Percentiles rank a stretch among this genome's conserved stretches.
These are phyloP conservation scores for Petromus typicus DNA, from an alignment of 2,113 vertebrate species.

Conservation along the genomic window DNA sequence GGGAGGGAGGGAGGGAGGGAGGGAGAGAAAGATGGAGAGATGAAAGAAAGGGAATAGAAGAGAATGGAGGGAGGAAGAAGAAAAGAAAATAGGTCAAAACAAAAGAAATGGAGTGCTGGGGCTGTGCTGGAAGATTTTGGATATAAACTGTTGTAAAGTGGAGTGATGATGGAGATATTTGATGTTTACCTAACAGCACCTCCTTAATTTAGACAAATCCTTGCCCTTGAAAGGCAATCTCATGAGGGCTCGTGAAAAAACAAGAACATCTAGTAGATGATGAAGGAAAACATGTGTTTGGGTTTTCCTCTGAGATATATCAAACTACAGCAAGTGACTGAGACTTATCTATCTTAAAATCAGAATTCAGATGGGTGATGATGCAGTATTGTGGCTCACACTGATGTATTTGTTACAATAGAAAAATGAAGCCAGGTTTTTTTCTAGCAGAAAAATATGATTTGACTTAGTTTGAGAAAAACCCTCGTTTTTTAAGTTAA, in stretches of 20 bases:
- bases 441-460: conserved; percentile 28
- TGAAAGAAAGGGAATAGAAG: not conserved
- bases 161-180: not conserved
- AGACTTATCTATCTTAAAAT: not conserved
- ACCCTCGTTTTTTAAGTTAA: not conserved
- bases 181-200: not conserved
- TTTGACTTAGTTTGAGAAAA: not conserved
- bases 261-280: not conserved
- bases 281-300: not conserved
- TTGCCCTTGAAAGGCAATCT: not conserved
- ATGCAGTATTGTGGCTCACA: not conserved
- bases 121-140: not conserved
- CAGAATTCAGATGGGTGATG: not conserved
- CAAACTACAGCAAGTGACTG: not conserved
- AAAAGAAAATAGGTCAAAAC: not conserved
- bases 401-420: not conserved
- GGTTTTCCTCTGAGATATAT: not conserved
- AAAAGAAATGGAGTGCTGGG: not conserved
- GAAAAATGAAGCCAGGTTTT: not conserved
- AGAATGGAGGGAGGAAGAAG: not conserved
- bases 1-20: not conserved
- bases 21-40: no score
- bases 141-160: not conserved
- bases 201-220: not conserved
- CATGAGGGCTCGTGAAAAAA: not conserved